phyloP scores from a whole-genome alignment of 2,797 vertebrate species.

The Phyllotis vaccarum region DNA sequence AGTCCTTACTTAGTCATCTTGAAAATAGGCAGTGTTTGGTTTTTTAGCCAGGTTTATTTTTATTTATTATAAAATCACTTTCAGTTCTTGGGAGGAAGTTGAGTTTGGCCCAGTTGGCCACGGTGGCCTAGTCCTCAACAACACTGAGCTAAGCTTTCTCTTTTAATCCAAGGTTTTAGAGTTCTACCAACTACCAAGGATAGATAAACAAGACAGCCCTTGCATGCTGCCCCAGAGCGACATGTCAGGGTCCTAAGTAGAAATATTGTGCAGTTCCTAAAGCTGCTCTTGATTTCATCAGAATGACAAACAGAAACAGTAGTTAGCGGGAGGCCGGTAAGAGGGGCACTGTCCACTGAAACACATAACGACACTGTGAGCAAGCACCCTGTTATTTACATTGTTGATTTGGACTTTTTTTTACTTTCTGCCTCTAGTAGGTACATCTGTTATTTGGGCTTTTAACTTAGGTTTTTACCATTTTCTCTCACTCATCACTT shows the following conservation, averaged over 20 bases:
- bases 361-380: background rate
- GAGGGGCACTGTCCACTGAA: background rate
- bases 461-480: slow-evolving; percentile 45
- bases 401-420: background rate
- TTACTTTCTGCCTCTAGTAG: slow-evolving; percentile 55
- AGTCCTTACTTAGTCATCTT: slow-evolving; percentile 41
- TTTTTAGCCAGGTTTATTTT: slow-evolving; percentile 18
- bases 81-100: background rate
- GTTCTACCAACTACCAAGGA: slow-evolving; percentile 56
- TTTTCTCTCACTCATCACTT: background rate
- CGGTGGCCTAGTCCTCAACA: slow-evolving; percentile 61
- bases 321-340: slow-evolving; percentile 6
- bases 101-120: slow-evolving; percentile 20
- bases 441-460: background rate
- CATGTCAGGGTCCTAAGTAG: background rate
- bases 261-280: slow-evolving; percentile 15
- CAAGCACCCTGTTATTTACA: background rate
- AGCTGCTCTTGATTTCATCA: background rate
- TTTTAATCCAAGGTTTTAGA: slow-evolving; percentile 63
- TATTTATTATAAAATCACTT: background rate
- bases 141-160: slow-evolving; percentile 51
- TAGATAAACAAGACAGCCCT: slow-evolving; percentile 10
- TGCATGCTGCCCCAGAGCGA: background rate
- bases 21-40: background rate
- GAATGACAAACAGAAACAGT: slow-evolving; percentile 10